Percentiles rank a stretch among this genome's conserved stretches.
phyloP scores from a whole-genome alignment of 2,113 vertebrate species.

The Nycticorax nycticorax region DNA sequence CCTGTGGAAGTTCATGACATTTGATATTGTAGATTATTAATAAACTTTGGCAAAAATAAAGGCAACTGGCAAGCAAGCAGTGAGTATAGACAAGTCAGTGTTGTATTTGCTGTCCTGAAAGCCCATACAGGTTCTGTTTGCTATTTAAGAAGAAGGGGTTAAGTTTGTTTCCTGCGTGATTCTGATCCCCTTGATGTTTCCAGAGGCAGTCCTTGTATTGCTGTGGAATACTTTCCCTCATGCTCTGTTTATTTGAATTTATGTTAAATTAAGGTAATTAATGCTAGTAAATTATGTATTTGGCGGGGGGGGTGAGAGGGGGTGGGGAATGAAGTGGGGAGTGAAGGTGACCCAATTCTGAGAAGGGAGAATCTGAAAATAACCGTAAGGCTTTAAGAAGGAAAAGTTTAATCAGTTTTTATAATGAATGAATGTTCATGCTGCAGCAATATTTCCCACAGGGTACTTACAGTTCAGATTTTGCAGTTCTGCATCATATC shows the following conservation, averaged over 20 bases:
- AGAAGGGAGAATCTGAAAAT: constrained; percentile 9
- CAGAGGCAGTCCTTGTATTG: background rate
- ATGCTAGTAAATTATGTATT: background rate
- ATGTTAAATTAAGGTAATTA: constrained; percentile 18
- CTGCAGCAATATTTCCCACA: background rate
- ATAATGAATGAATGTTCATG: background rate
- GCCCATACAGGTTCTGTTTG: background rate
- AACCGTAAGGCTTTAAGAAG: constrained; percentile 13
- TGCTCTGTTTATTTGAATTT: background rate
- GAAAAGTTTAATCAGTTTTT: constrained; percentile 26
- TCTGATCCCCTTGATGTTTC: background rate
- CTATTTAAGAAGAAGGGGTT: background rate
- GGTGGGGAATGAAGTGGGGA: background rate
- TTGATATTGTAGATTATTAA: background rate
- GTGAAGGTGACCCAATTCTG: constrained; percentile 24
- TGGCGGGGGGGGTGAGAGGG: too few relatives aligned
- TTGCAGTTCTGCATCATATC: background rate
- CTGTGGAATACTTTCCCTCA: background rate
- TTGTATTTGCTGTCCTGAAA: background rate
- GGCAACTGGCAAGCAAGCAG: background rate
- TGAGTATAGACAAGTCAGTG: background rate
- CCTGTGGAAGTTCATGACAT: background rate
- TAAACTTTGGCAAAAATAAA: too few relatives aligned
- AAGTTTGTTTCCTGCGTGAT: background rate
- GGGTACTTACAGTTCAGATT: background rate